Evolutionary conservation across 2,797 vertebrate genomes (phyloP), one percentile per base, ranked within the genome.

Genomic region (Falco cherrug): DNA sequence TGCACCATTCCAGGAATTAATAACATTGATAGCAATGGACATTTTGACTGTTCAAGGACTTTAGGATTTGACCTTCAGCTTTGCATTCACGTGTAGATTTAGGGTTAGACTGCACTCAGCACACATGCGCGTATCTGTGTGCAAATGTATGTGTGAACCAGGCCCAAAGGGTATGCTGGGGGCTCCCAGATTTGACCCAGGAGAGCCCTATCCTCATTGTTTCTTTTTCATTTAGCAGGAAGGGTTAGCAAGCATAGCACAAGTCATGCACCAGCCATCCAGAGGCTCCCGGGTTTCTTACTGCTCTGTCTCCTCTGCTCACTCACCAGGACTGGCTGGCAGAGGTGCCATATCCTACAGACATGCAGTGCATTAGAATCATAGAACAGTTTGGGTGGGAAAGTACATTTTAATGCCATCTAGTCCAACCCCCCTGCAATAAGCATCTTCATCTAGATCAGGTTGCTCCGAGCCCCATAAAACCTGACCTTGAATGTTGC

Each of bases 91-190:
- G 1, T 3, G 17, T 92, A 91, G 50, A 35, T 79, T 91, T 92
- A 90, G 73, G 24, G 48, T 85, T 83, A 76, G 57, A 15, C 26
- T n/a, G 41, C 19, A 24, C 50, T 86, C 11, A 5, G 37, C 26
- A 64, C 5, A 3, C 59, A 20, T 1, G 0, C 4, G 0, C 0
- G 0, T 63, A 43, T 57, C 35, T 54, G 31, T 74, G 21, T 51
- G 41, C 4, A 3, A 24, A 16, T 1, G 0, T 47, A 9, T 63
- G 24, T 59, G 19, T 48, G 51, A 90, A 47, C 6, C 29, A 63
- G 31, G 25, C 29, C 22, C n/a, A n/a, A 33, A 71, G 48, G 11
- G 15, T 69, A 7, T 0, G 0, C 33, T 41, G n/a, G 7, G 4
- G 3, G 16, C 8, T 78, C 65, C 16, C 0, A 0, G 0, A 53